Conservation (phyloP, 2,888 invertebrate genomes). For the Drosophila testacea region DNA sequence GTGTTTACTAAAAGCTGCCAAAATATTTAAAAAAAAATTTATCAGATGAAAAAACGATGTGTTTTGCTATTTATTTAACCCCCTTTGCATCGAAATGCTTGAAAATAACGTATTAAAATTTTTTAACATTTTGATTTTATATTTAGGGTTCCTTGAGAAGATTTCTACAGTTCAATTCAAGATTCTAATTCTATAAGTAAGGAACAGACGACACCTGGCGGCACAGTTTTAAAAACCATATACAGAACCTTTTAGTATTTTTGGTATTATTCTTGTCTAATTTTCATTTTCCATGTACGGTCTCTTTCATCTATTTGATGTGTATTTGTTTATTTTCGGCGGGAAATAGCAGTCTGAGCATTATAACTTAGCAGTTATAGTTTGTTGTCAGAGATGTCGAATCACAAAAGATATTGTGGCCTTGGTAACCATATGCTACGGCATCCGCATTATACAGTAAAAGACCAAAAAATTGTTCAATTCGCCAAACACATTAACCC, state of each 20-base stretch:
- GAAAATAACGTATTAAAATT: no score
- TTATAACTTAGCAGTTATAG: not conserved
- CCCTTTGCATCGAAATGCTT: no score
- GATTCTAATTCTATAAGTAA: no score
- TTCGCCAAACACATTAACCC: constrained; percentile 53
- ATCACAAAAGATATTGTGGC: constrained; percentile 37
- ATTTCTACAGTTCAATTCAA: no score
- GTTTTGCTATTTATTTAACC: no score
- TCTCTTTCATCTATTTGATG: not conserved
- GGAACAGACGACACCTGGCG: no score
- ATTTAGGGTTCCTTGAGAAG: no score
- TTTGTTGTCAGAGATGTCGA: constrained; percentile 16
- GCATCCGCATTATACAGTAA: constrained; percentile 36
- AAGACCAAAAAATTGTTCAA: constrained; percentile 34
- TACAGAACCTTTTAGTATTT: not conserved
- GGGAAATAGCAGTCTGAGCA: constrained; percentile 22
- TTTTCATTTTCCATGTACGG: not conserved
- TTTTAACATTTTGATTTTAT: no score
- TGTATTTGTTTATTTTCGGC: constrained; percentile 20
- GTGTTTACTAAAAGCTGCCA: no score
- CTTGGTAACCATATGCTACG: constrained; percentile 43
- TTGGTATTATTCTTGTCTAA: not conserved
- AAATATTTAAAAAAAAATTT: no score
- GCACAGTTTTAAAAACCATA: no score
- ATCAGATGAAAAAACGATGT: no score